Percentiles rank a stretch among this genome's conserved stretches.
Conservation (phyloP, 2,797 vertebrate species). For the Alexandromys oeconomus region DNA sequence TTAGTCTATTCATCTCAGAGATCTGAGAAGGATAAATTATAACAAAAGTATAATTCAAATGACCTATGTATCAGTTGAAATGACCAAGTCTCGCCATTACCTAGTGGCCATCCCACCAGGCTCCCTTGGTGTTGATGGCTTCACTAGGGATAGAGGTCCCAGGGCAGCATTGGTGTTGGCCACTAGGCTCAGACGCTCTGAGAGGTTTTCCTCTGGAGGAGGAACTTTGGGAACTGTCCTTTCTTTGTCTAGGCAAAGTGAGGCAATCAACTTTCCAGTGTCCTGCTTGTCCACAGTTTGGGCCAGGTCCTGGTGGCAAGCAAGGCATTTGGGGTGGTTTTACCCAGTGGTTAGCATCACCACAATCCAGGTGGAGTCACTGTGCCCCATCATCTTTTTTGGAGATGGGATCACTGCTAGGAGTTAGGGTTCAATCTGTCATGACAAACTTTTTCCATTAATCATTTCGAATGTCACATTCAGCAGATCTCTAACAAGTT, state of each 20-base stretch:
- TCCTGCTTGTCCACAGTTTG: not conserved
- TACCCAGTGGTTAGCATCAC: not conserved
- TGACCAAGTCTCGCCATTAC: not conserved
- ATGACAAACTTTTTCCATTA: not conserved
- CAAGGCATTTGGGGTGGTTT: not conserved
- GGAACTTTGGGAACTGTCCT: not conserved
- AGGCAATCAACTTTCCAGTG: not conserved
- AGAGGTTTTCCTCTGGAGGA: not conserved
- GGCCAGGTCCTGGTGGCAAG: not conserved
- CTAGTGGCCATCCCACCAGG: not conserved
- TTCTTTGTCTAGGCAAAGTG: not conserved
- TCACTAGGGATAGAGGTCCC: no score
- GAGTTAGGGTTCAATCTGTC: not conserved
- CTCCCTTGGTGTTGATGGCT: not conserved
- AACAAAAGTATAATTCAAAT: not conserved
- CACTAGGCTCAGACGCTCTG: not conserved
- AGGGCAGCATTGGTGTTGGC: not conserved
- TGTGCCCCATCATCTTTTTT: not conserved
- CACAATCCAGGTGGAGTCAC: not conserved
- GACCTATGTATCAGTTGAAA: not conserved
- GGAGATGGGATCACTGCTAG: not conserved
- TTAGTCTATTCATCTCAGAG: not conserved
- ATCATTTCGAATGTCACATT: not conserved
- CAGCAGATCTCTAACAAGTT: not conserved
- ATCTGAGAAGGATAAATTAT: not conserved